Evolutionary conservation across 2,797 vertebrate species (phyloP).

Genomic region (Rachycentron canadum): DNA sequence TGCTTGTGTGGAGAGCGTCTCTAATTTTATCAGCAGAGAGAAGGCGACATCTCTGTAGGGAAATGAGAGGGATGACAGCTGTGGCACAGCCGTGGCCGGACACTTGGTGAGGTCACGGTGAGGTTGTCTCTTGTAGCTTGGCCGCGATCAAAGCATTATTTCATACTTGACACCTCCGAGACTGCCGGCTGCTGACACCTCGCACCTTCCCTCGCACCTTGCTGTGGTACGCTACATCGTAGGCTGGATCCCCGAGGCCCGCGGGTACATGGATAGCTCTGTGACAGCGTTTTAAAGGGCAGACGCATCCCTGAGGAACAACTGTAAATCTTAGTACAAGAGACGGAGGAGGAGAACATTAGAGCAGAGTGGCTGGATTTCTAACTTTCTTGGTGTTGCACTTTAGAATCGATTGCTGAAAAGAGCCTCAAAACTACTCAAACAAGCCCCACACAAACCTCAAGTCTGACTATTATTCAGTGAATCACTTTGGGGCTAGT

Average conservation of each 20-base stretch:
- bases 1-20: constrained; percentile 47
- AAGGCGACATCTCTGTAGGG: constrained; percentile 62
- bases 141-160: constrained; percentile 73
- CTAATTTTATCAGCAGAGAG: constrained; percentile 68
- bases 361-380: constrained; percentile 20
- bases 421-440: constrained; percentile 3
- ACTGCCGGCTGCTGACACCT: constrained; percentile 53
- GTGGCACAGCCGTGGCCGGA: constrained; percentile 51
- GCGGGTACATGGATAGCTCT: constrained; percentile 50
- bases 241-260: constrained; percentile 47
- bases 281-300: constrained; percentile 75
- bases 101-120: constrained; percentile 56
- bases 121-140: constrained; percentile 56
- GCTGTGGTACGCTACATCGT: constrained; percentile 29
- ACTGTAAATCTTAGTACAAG: constrained; percentile 64
- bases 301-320: constrained; percentile 58
- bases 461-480: neutral
- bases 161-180: constrained; percentile 75
- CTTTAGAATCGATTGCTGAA: constrained; percentile 14
- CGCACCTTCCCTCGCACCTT: constrained; percentile 46
- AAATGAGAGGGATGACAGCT: constrained; percentile 67
- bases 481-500: neutral
- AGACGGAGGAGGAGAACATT: constrained; percentile 27
- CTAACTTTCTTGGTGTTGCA: constrained; percentile 18
- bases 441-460: constrained; percentile 12